A percentile compares a stretch with the other conserved stretches of the same genome.
These are phyloP conservation scores for Petrosia ficiformis DNA, from an alignment of 37 sponge, comb jelly and placozoan genomes.

Conservation along the genomic window DNA sequence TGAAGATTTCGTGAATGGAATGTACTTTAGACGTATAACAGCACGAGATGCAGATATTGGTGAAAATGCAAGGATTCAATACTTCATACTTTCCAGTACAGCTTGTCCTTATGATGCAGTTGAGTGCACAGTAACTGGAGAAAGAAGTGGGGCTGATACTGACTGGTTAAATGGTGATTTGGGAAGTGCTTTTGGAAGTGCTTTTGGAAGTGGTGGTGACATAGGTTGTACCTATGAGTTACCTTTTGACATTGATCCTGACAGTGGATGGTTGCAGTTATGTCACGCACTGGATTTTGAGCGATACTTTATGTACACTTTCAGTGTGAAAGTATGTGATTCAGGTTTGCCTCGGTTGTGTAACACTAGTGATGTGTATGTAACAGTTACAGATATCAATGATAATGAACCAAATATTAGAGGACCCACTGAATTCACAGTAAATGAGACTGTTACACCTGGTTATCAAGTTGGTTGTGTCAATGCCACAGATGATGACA, in stretches of 20 bases:
- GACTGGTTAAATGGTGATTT: neutral
- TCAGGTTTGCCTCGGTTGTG: conserved; percentile 31
- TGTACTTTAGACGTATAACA: neutral
- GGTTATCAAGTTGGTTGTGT: conserved; percentile 41
- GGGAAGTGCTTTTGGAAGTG: neutral
- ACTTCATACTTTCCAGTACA: neutral
- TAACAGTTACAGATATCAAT: conserved; percentile 56
- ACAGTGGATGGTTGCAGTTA: conserved; percentile 34
- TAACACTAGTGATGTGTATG: conserved; percentile 8
- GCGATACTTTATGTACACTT: conserved; percentile 7
- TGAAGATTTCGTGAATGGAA: conserved; percentile 24
- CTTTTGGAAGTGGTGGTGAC: conserved; percentile 19
- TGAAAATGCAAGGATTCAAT: conserved; percentile 15
- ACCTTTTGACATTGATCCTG: conserved; percentile 42
- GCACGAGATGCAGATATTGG: conserved; percentile 59
- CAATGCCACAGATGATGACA: conserved; percentile 66
- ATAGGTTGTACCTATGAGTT: conserved; percentile 19
- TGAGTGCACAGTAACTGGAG: neutral
- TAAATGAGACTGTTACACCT: conserved; percentile 47
- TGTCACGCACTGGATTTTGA: conserved; percentile 59
- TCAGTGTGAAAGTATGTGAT: conserved; percentile 56
- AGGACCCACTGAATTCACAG: conserved; percentile 35
- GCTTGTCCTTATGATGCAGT: neutral
- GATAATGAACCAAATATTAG: conserved; percentile 58
- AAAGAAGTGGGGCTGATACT: neutral